These are phyloP conservation scores for Eulimnadia texana DNA, from an alignment of 1,140 invertebrate species.

Conservation along the genomic window DNA sequence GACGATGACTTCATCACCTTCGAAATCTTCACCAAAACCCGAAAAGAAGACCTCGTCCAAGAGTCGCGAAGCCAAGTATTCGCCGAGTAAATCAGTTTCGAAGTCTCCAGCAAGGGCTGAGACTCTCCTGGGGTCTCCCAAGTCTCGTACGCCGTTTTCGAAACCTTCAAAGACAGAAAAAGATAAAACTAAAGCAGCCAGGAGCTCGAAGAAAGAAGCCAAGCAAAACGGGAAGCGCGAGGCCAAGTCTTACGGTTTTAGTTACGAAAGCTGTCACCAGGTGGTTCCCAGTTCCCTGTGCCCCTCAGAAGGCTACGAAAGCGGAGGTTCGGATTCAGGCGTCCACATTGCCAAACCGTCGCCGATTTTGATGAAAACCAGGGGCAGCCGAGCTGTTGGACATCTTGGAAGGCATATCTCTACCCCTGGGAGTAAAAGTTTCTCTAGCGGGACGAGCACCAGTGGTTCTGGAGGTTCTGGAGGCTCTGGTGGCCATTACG, in stretches of 20 bases:
- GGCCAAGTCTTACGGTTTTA: constrained; percentile 13
- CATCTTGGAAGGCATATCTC: not conserved
- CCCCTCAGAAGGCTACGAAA: constrained; percentile 15
- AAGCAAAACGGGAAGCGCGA: constrained; percentile 10
- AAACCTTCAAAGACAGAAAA: constrained; percentile 9
- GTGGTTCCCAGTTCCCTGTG: constrained; percentile 12
- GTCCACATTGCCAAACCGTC: constrained; percentile 7
- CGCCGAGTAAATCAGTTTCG: constrained; percentile 3
- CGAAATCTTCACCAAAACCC: constrained; percentile 11
- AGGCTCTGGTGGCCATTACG: constrained; percentile 32
- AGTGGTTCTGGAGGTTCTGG: constrained; percentile 18
- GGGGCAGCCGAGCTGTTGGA: not conserved
- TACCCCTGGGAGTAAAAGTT: not conserved
- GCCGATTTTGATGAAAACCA: not conserved
- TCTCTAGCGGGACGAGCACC: constrained; percentile 15
- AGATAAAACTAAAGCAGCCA: constrained; percentile 7
- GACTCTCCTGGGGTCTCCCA: not conserved
- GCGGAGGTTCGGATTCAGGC: constrained; percentile 13
- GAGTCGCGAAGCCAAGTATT: constrained; percentile 6
- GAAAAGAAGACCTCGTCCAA: constrained; percentile 11
- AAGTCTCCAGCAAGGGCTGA: constrained; percentile 4
- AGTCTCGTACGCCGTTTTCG: constrained; percentile 1
- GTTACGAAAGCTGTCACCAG: constrained; percentile 14
- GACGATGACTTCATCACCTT: not conserved
- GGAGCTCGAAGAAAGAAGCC: constrained; percentile 12